Evolutionary conservation across 1,140 invertebrate species (phyloP).

Genomic region (Atopsyche davidsoni): DNA sequence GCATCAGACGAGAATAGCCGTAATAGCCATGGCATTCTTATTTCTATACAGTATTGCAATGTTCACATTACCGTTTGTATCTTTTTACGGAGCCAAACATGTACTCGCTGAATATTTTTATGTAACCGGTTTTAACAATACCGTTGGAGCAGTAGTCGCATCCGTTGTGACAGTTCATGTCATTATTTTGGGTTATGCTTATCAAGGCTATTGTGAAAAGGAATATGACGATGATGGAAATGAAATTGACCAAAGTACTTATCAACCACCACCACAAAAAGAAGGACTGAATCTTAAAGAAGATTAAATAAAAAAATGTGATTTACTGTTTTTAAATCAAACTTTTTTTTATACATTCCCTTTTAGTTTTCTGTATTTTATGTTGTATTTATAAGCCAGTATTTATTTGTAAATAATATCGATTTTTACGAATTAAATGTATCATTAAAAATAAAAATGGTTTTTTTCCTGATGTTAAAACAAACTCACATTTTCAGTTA

Average conservation of each 20-base stretch:
- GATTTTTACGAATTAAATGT: background rate
- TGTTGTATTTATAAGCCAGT: no score
- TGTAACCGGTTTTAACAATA: constrained; percentile 54
- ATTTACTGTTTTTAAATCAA: no score
- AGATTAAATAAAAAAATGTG: constrained; percentile 34
- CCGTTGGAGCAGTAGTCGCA: constrained; percentile 65
- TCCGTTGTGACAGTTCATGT: constrained; percentile 72
- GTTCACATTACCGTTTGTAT: constrained; percentile 73
- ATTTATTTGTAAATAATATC: background rate
- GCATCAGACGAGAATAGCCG: constrained; percentile 41
- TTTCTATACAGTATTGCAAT: constrained; percentile 74
- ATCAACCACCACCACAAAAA: constrained; percentile 32
- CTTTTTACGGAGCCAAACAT: constrained; percentile 64
- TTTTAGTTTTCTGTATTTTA: no score
- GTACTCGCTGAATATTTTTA: constrained; percentile 57
- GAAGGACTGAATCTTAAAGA: constrained; percentile 40
- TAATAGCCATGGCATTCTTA: constrained; percentile 55
- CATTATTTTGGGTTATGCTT: constrained; percentile 72
- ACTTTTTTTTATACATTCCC: no score
- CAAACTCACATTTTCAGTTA: constrained; percentile 38
- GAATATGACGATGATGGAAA: constrained; percentile 56
- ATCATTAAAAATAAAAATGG: background rate
- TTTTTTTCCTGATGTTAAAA: background rate
- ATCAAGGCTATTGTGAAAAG: constrained; percentile 67
- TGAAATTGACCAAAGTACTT: constrained; percentile 43